A percentile compares a stretch with the other conserved stretches of the same genome.
Conservation (phyloP, 2,888 invertebrate species). For the Hydraecia micacea region DNA sequence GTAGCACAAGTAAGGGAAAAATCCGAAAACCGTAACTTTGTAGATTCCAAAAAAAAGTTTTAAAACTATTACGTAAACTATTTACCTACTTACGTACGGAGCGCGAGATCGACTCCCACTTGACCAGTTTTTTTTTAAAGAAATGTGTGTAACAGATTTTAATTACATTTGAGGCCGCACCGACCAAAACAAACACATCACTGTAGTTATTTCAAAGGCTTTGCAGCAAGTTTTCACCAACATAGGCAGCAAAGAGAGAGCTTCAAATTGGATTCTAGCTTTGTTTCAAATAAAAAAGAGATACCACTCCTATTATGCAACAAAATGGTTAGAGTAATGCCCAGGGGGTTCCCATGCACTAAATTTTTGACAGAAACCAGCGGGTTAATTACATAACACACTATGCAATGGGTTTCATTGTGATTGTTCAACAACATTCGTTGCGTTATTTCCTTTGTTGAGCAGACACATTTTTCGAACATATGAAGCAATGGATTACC, state of each 20-base stretch:
- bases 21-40: too few relatives aligned
- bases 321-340: neutral
- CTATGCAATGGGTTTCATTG: too few relatives aligned
- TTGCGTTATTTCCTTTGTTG: too few relatives aligned
- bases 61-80: too few relatives aligned
- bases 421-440: too few relatives aligned
- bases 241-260: neutral
- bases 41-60: too few relatives aligned
- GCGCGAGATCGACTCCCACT: too few relatives aligned
- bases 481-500: too few relatives aligned
- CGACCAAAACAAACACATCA: neutral
- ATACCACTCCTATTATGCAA: neutral
- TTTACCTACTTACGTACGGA: too few relatives aligned
- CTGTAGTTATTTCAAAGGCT: constrained; percentile 13
- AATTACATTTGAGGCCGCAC: constrained; percentile 10
- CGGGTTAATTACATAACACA: too few relatives aligned
- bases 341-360: neutral
- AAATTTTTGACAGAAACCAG: neutral
- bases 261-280: neutral
- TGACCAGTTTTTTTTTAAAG: neutral
- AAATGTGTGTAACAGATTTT: neutral
- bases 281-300: neutral
- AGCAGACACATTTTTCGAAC: too few relatives aligned
- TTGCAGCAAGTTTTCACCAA: constrained; percentile 4
- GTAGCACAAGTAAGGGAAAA: too few relatives aligned